A percentile compares a stretch with the other conserved stretches of the same genome.
Evolutionary conservation across 2,888 invertebrate species (phyloP).

Genomic region (Caprella mutica): DNA sequence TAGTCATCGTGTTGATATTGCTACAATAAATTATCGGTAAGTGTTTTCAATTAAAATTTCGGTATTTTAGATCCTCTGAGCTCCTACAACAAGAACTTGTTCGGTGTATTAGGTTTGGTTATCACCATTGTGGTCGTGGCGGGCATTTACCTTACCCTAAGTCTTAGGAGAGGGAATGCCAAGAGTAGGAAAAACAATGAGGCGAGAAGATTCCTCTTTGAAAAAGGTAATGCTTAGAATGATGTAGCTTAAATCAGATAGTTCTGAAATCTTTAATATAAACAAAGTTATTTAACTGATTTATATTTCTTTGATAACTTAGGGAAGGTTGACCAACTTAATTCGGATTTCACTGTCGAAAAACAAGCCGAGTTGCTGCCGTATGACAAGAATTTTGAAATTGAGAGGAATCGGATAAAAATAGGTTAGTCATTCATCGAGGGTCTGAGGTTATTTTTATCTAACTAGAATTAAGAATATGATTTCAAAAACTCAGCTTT

Average conservation of each 20-base stretch:
- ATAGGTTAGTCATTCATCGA: conserved; percentile 62
- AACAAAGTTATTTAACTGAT: too few relatives aligned
- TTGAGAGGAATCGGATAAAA: conserved; percentile 69
- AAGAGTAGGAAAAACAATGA: conserved; percentile 11
- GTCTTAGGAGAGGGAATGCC: conserved; percentile 17
- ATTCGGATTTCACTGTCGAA: conserved; percentile 58
- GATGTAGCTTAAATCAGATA: too few relatives aligned
- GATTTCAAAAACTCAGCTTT: too few relatives aligned
- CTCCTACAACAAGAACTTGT: not conserved
- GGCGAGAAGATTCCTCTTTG: conserved; percentile 18
- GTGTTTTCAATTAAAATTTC: too few relatives aligned
- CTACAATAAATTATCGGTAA: too few relatives aligned
- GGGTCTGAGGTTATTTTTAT: too few relatives aligned
- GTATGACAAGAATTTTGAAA: conserved; percentile 80
- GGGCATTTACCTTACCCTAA: conserved; percentile 8
- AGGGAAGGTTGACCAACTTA: conserved; percentile 22
- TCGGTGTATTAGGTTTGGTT: not conserved
- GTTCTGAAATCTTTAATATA: too few relatives aligned
- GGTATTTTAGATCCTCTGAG: too few relatives aligned
- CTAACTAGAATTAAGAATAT: too few relatives aligned
- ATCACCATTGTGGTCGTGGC: conserved; percentile 10
- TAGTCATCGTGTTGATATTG: too few relatives aligned
- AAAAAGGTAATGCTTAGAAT: too few relatives aligned
- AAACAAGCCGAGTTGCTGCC: conserved; percentile 91
- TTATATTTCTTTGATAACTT: too few relatives aligned